A percentile compares a stretch with the other conserved stretches of the same genome.
Evolutionary conservation across 1,140 invertebrate genomes (phyloP).

Genomic region (Drosophila ogumai): DNA sequence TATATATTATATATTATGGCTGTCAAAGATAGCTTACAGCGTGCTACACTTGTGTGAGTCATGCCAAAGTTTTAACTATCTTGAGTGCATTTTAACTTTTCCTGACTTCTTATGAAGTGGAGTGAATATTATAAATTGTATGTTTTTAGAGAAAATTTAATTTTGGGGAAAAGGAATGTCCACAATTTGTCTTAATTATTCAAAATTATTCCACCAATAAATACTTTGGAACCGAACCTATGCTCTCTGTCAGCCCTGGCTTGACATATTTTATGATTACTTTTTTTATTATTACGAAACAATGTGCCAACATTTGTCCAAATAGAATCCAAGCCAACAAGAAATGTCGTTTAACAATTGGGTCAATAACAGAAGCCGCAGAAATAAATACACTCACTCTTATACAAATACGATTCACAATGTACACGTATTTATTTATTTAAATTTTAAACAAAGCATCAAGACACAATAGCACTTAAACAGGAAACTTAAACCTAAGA

Average conservation of each 20-base stretch:
- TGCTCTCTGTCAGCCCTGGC: not conserved
- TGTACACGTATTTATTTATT: slow-evolving; percentile 17
- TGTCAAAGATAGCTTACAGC: slow-evolving; percentile 1
- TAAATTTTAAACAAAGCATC: not conserved
- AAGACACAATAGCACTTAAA: not conserved
- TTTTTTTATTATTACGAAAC: slow-evolving; percentile 21
- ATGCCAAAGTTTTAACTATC: not conserved
- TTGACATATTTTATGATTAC: not conserved
- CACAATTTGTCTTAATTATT: not conserved
- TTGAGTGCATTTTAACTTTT: not conserved
- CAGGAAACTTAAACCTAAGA: not conserved
- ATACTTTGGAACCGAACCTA: not conserved
- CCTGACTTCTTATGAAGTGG: not conserved
- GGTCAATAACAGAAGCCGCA: slow-evolving; percentile 40
- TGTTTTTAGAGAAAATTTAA: not conserved
- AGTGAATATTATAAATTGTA: not conserved
- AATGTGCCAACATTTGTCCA: slow-evolving; percentile 37
- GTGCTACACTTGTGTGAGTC: not conserved
- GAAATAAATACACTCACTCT: not conserved
- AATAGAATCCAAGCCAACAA: slow-evolving; percentile 28
- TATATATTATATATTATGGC: not conserved
- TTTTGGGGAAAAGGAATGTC: no score
- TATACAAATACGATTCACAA: slow-evolving; percentile 5
- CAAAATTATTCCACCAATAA: not conserved
- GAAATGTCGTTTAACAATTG: slow-evolving; percentile 28